Conservation (phyloP, 2,888 invertebrate genomes). For the Cosmia trapezina region DNA sequence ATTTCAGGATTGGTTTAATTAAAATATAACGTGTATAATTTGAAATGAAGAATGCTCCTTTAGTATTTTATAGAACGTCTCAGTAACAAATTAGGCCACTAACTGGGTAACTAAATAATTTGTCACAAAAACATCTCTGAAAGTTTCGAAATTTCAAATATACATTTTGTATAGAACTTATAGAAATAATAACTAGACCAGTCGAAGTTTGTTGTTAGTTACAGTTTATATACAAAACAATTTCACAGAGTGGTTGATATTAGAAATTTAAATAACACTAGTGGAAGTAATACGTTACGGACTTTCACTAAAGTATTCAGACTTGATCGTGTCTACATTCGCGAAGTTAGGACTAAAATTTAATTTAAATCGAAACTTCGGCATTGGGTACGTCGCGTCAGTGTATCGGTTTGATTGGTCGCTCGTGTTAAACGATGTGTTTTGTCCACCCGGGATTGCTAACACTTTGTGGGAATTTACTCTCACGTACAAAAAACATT, state of each 20-base stretch:
- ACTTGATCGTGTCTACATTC: constrained; percentile 29
- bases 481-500: constrained; percentile 5
- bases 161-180: constrained; percentile 13
- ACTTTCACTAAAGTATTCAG: constrained; percentile 33
- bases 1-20: constrained; percentile 19
- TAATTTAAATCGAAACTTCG: constrained; percentile 46
- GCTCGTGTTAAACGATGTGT: constrained; percentile 29
- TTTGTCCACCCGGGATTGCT: constrained; percentile 20
- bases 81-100: constrained; percentile 7
- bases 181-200: constrained; percentile 8
- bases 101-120: constrained; percentile 24
- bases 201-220: constrained; percentile 28
- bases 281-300: constrained; percentile 29
- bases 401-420: constrained; percentile 34
- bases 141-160: constrained; percentile 22
- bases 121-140: constrained; percentile 17
- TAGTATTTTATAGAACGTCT: constrained; percentile 3
- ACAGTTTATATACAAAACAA: constrained; percentile 29
- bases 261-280: constrained; percentile 40
- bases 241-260: constrained; percentile 16
- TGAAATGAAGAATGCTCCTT: constrained; percentile 16
- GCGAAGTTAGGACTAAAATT: constrained; percentile 46
- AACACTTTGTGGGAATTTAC: constrained; percentile 6
- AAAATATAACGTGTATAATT: constrained; percentile 12
- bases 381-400: constrained; percentile 38